Percentiles rank a stretch among this genome's conserved stretches.
These are phyloP conservation scores for Ceyx cyanopectus DNA, from an alignment of 2,113 vertebrate genomes.

Conservation along the genomic window DNA sequence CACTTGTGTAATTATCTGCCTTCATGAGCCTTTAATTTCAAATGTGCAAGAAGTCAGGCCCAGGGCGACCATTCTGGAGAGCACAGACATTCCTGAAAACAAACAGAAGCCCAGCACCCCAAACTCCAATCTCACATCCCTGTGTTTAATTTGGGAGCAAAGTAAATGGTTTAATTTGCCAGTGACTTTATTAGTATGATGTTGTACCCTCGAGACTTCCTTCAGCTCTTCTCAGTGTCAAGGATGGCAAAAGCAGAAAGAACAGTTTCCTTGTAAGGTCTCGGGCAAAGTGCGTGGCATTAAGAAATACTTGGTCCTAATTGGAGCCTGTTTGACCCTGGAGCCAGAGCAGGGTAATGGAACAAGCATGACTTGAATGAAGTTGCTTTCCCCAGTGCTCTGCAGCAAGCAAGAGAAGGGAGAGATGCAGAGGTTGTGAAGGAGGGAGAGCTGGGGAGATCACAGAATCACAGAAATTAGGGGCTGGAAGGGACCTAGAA, in stretches of 20 bases:
- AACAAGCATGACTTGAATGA: background rate
- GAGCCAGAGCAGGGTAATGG: slow-evolving; percentile 52
- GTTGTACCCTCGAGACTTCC: background rate
- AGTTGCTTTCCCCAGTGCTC: background rate
- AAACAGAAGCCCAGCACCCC: background rate
- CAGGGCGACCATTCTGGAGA: background rate
- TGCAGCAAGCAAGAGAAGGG: background rate
- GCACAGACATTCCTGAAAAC: background rate
- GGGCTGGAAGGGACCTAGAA: too few relatives aligned
- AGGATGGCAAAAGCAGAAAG: background rate
- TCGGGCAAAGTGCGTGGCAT: slow-evolving; percentile 29
- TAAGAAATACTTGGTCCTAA: slow-evolving; percentile 56
- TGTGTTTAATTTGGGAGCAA: background rate
- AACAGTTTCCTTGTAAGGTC: slow-evolving; percentile 35
- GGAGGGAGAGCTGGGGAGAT: background rate
- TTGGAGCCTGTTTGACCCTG: slow-evolving; percentile 56
- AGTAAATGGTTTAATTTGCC: background rate
- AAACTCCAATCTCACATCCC: background rate
- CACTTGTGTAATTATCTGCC: background rate
- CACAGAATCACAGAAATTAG: too few relatives aligned
- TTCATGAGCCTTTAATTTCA: slow-evolving; percentile 18
- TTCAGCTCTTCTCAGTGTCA: background rate
- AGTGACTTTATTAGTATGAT: background rate
- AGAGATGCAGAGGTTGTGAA: background rate
- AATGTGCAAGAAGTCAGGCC: background rate